phyloP scores from a whole-genome alignment of 2,888 invertebrate species.

The Oligia latruncula region DNA sequence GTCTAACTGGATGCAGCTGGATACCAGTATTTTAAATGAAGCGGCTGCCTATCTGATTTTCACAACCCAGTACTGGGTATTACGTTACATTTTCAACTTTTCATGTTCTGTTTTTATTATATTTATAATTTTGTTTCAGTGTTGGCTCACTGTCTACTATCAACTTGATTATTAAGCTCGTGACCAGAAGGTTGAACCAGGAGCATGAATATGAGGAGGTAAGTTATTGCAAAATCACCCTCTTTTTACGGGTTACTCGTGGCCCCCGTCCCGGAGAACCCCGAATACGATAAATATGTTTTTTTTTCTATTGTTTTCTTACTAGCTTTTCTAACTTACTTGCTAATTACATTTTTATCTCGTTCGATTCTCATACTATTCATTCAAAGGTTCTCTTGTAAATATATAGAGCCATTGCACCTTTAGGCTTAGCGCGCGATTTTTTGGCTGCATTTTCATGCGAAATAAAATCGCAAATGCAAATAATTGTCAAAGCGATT shows the following conservation, averaged over 20 bases:
- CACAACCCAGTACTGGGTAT: not conserved
- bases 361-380: not conserved
- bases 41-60: not conserved
- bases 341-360: not conserved
- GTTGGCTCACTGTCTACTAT: conserved; percentile 93
- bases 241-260: not conserved
- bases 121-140: conserved; percentile 84
- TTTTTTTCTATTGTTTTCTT: no score
- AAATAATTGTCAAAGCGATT: no score
- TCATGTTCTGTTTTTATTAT: not conserved
- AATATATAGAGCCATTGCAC: not conserved
- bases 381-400: not conserved
- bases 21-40: not conserved
- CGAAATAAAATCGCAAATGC: no score
- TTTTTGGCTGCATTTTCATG: no score
- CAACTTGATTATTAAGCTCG: conserved; percentile 93
- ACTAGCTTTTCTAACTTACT: no score
- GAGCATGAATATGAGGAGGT: conserved; percentile 94
- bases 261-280: no score
- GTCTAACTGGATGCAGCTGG: no score
- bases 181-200: conserved; percentile 93
- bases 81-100: not conserved
- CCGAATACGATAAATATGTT: no score
- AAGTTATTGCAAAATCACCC: conserved; percentile 44
- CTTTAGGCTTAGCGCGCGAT: not conserved